Evolutionary conservation across 2,797 vertebrate species (phyloP).

Genomic region (Halcyon leucocephala): DNA sequence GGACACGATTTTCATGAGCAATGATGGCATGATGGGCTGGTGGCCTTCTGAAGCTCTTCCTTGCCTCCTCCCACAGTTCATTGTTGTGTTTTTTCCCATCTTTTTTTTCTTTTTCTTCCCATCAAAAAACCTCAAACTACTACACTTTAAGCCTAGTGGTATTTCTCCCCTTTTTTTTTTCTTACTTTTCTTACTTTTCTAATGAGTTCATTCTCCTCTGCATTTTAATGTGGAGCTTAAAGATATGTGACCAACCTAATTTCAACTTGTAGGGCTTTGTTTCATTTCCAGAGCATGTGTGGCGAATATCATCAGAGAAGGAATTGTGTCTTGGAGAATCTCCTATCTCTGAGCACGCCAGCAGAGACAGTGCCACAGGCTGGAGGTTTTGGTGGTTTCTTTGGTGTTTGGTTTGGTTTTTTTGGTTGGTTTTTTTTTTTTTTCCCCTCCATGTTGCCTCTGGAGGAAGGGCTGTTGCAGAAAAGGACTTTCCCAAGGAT

Average conservation of each 20-base stretch:
- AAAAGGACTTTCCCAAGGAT: background rate
- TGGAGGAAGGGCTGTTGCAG: conserved; percentile 13
- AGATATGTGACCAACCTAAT: background rate
- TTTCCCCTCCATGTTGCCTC: background rate
- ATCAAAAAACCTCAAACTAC: no score
- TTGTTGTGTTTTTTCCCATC: rapidly evolving
- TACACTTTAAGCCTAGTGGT: background rate
- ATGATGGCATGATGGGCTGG: background rate
- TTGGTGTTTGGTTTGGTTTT: background rate
- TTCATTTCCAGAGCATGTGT: background rate
- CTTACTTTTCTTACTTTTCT: no score
- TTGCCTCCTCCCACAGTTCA: background rate
- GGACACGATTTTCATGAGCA: background rate
- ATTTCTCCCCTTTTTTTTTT: background rate
- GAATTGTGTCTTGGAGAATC: background rate
- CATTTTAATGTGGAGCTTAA: conserved; percentile 33
- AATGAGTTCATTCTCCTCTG: conserved; percentile 10
- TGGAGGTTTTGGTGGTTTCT: background rate
- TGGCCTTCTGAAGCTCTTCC: background rate
- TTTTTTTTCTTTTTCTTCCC: background rate
- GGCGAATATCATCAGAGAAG: background rate
- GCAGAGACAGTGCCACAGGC: background rate
- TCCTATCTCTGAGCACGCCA: background rate
- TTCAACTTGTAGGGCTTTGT: background rate
- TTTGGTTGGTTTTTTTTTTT: no score